Base-by-base conservation (phyloP, 2,797 vertebrate species). In the Xenopus petersii region DNA sequence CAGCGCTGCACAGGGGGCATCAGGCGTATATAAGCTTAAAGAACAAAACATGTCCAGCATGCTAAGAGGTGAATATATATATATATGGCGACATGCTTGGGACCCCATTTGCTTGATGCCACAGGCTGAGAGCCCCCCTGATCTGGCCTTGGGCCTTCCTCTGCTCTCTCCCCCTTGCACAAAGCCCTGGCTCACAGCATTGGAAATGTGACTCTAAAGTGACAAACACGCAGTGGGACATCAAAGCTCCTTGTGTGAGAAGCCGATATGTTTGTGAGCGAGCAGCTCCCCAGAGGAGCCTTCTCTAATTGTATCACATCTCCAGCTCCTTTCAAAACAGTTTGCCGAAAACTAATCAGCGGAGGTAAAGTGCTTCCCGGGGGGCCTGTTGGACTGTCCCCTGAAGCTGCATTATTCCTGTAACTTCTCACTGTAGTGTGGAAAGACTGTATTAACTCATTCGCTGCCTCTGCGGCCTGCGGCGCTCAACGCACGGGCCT, bases 311-410 rank as follows among this genome's bases (percentile, higher is more conserved):
- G 77, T 70, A 74, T 79, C 77, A 79, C 77, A 79, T 74, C 71
- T 74, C 77, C 77, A 74, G 76, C 51, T 66, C 71, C 71, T 79
- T 79, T 79, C 76, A 79, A 79, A 79, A 79, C 76, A 79, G 76
- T 79, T 79, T 70, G 71, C 66, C 62, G 71, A 79, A 79, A 79
- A 79, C 71, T 74, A 79, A 79, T 79, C 77, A 79, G 77, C 71
- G 67, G 77, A 74, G 67, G 71, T 74, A 79, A 79, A 79, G 77
- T 79, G 77, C 77, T 74, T 79, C 77, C 77, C 77, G 61, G 61
- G 76, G 71, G 77, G 48, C 71, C 70, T 79, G 67, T 74, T 70
- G 74, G 33, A 79, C 66, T 74, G 77, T 79, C 77, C 77, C 77
- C 77, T 70, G 62, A 74, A 79, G 77, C 77, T 65, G 71, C 71